phyloP scores from a whole-genome alignment of 2,888 invertebrate genomes.

The Drosophila maculinotata region DNA sequence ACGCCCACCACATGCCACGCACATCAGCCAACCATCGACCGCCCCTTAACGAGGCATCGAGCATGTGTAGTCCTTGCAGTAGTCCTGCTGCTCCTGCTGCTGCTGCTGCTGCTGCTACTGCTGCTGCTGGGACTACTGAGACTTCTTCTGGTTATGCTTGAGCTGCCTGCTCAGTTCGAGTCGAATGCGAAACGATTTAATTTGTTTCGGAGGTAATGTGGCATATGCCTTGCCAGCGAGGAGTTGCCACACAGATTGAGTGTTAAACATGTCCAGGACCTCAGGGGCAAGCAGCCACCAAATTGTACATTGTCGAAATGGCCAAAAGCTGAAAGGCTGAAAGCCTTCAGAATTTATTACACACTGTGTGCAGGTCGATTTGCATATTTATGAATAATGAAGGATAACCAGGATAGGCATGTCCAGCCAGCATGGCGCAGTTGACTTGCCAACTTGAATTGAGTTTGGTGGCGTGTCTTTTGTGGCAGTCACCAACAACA shows the following conservation, averaged over 20 bases:
- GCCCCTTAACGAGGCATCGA: conserved; percentile 73
- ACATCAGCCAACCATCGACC: conserved; percentile 49
- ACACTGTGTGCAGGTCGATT: conserved; percentile 71
- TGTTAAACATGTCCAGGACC: conserved; percentile 65
- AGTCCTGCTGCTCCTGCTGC: conserved; percentile 6
- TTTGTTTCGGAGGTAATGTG: conserved; percentile 79
- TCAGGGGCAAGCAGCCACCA: conserved; percentile 15
- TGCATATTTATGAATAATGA: conserved; percentile 85
- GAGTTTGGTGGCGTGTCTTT: conserved; percentile 49
- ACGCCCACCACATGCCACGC: conserved; percentile 73
- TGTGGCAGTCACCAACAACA: conserved; percentile 14
- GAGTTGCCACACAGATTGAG: conserved; percentile 74
- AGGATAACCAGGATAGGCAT: conserved; percentile 79
- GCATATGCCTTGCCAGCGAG: conserved; percentile 66
- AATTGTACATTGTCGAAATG: no score
- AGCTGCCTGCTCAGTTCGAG: conserved; percentile 55
- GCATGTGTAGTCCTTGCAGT: conserved; percentile 40
- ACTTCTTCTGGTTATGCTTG: conserved; percentile 50
- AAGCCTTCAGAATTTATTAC: conserved; percentile 83
- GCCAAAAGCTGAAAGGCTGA: conserved; percentile 46
- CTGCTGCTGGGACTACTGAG: no score
- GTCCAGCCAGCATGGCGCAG: conserved; percentile 6
- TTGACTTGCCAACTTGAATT: conserved; percentile 14
- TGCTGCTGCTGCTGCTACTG: conserved; percentile 5
- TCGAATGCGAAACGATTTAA: conserved; percentile 78